Percentiles rank a stretch among this genome's conserved stretches.
Conservation (phyloP, 2,797 vertebrate species). For the Falco concolor region DNA sequence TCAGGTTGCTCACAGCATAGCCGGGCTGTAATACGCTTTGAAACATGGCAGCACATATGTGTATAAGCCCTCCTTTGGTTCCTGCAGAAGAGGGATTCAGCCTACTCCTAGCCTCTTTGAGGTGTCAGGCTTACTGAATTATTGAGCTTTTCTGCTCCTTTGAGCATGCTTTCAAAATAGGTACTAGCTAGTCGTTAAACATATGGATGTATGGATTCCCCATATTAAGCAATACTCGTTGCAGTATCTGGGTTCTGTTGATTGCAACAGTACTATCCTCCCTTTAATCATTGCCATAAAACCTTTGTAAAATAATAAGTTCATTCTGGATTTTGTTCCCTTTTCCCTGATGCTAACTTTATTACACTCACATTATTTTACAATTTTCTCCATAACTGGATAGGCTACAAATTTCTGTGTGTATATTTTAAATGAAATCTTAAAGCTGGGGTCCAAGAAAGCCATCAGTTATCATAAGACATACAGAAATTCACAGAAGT, state of each 20-base stretch:
- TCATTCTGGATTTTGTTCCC: background rate
- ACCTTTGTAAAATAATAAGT: background rate
- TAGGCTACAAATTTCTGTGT: background rate
- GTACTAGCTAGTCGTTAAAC: background rate
- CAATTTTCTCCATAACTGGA: background rate
- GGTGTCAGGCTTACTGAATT: background rate
- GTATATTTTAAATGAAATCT: background rate
- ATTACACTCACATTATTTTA: background rate
- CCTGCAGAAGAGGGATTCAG: background rate
- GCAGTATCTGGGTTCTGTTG: background rate
- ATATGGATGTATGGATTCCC: background rate
- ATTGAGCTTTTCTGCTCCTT: constrained; percentile 7
- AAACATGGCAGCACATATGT: background rate
- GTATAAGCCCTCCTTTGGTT: background rate
- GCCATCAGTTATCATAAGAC: background rate
- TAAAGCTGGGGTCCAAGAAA: background rate
- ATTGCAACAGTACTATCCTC: background rate
- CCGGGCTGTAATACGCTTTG: background rate
- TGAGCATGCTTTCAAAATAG: constrained; percentile 17
- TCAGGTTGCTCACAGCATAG: background rate
- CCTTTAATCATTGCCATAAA: background rate
- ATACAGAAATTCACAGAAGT: background rate
- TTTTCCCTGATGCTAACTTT: background rate
- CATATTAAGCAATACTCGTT: background rate
- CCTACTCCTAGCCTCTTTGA: background rate